Conservation (phyloP, 2,888 invertebrate genomes). For the Galeruca laticollis region DNA sequence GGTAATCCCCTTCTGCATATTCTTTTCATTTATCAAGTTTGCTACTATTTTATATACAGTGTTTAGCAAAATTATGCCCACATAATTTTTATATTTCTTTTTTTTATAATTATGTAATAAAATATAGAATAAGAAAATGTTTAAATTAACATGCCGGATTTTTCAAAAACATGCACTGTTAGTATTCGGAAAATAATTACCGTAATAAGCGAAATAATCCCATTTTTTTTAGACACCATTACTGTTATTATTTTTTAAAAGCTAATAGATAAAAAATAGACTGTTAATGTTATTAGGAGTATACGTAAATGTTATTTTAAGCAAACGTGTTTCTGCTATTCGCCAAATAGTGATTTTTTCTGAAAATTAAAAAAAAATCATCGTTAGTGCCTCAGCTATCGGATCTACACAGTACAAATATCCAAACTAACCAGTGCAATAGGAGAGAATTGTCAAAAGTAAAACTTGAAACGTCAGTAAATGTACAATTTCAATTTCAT, state of each 20-base stretch:
- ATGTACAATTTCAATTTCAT: too few relatives aligned
- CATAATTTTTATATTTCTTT: too few relatives aligned
- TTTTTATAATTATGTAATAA: too few relatives aligned
- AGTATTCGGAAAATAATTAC: conserved; percentile 32
- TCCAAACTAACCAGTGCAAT: neutral
- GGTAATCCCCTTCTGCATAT: too few relatives aligned
- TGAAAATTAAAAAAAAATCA: conserved; percentile 57
- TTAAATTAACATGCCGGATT: conserved; percentile 10
- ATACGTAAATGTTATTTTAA: conserved; percentile 46
- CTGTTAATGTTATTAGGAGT: conserved; percentile 22
- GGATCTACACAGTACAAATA: conserved; percentile 12
- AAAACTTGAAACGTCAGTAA: conserved; percentile 1
- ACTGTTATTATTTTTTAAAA: conserved; percentile 25
- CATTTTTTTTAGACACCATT: conserved; percentile 27
- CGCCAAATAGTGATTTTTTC: conserved; percentile 55
- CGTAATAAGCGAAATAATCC: conserved; percentile 31
- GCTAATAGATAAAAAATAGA: conserved; percentile 20
- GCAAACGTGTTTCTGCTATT: conserved; percentile 57
- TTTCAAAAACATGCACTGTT: conserved; percentile 21
- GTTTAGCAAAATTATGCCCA: too few relatives aligned
- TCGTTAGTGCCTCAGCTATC: conserved; percentile 27
- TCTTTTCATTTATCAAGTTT: too few relatives aligned
- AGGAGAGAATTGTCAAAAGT: conserved; percentile 3
- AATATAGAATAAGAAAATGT: too few relatives aligned
- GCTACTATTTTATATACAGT: too few relatives aligned